Conservation (phyloP, 2,113 vertebrate genomes). For the Equus przewalskii region DNA sequence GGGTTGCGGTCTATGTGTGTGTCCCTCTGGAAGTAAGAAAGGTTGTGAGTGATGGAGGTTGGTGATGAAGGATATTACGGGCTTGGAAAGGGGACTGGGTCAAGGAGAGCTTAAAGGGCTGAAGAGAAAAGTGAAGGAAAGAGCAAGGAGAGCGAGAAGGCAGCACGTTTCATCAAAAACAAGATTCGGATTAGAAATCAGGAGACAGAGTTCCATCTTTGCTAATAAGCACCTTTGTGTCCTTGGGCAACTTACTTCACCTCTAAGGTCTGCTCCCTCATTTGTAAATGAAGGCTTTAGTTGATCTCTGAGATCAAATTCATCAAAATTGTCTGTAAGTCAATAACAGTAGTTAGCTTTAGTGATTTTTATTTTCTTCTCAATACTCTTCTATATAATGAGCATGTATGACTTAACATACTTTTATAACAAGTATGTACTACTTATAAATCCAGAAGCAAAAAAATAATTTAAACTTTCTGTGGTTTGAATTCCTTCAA, state of each 20-base stretch:
- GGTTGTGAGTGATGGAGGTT: neutral
- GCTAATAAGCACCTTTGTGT: neutral
- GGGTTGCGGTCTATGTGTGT: neutral
- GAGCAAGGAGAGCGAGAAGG: neutral
- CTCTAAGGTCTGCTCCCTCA: neutral
- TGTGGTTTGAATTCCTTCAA: slow-evolving; percentile 18
- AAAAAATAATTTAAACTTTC: slow-evolving; percentile 10
- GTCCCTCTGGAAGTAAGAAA: neutral
- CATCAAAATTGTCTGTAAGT: neutral
- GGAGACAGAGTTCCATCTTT: neutral
- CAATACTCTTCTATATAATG: neutral
- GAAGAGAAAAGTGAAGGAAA: neutral
- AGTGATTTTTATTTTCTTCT: neutral
- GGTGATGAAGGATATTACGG: neutral
- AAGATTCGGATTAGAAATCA: neutral
- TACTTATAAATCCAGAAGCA: neutral
- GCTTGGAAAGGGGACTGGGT: neutral
- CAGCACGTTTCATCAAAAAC: neutral
- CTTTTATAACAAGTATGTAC: neutral
- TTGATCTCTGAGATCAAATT: slow-evolving; percentile 14
- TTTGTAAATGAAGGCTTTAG: slow-evolving; percentile 29
- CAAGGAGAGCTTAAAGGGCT: neutral
- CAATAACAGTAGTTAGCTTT: neutral
- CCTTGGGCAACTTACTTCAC: neutral
- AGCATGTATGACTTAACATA: neutral